Evolutionary conservation across 2,888 invertebrate species (phyloP).

Genomic region (Drosophila monieri): DNA sequence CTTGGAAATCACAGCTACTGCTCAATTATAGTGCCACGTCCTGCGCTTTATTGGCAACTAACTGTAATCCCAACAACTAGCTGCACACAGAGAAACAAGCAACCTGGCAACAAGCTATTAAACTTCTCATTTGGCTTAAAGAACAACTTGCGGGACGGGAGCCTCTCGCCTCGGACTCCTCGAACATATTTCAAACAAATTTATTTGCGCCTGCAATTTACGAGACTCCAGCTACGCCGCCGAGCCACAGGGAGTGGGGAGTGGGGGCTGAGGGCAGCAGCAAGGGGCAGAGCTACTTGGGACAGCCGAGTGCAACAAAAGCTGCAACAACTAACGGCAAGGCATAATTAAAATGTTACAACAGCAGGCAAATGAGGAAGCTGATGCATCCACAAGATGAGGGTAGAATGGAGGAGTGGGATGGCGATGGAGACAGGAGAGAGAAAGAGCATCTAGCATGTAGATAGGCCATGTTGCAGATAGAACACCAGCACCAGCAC

Average conservation of each 20-base stretch:
- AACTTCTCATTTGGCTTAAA: slow-evolving; percentile 43
- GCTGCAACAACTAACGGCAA: slow-evolving; percentile 62
- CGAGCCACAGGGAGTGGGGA: neutral
- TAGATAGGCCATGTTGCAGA: slow-evolving; percentile 7
- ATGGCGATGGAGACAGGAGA: slow-evolving; percentile 5
- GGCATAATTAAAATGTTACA: slow-evolving; percentile 76
- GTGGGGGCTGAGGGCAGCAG: slow-evolving; percentile 10
- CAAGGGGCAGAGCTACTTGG: slow-evolving; percentile 15
- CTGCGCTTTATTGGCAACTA: slow-evolving; percentile 9
- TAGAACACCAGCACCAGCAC: slow-evolving; percentile 19
- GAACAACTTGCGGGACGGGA: slow-evolving; percentile 15
- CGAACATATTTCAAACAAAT: slow-evolving; percentile 73
- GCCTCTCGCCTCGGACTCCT: slow-evolving; percentile 27
- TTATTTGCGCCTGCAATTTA: slow-evolving; percentile 76
- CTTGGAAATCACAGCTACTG: neutral
- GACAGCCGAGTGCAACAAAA: slow-evolving; percentile 20
- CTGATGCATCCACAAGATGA: slow-evolving; percentile 36
- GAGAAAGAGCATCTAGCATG: neutral
- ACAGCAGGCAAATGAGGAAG: slow-evolving; percentile 71
- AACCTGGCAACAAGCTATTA: slow-evolving; percentile 44
- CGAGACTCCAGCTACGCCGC: slow-evolving; percentile 49
- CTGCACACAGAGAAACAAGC: slow-evolving; percentile 21
- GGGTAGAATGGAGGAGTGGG: slow-evolving; percentile 42
- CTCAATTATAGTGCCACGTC: slow-evolving; percentile 13
- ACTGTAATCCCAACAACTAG: slow-evolving; percentile 28